Evolutionary conservation across 1,140 invertebrate genomes (phyloP), one percentile per base, ranked within the genome.

Genomic region (Homalodisca vitripennis): DNA sequence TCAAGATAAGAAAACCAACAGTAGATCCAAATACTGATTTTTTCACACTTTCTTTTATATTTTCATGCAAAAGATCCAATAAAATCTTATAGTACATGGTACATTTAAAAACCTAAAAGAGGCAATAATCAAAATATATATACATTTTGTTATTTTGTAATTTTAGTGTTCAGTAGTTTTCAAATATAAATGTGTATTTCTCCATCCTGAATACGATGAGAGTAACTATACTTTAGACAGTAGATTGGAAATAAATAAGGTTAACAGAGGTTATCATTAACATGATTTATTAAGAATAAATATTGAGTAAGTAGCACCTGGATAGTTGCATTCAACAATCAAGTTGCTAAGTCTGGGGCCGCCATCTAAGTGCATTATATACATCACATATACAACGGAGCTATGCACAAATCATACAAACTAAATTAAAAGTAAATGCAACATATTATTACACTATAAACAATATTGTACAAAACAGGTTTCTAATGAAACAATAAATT

Each of bases 261-360:
- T 17, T 41, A 10, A 41, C 34, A 41, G 17, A 41, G 34, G 22
- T 22, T 53, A 27, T 66, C 63, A 47, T 66, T 47, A 66, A 66
- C 63, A 66, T 66, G 63, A 46, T 66, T 66, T 66, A 66, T 66
- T 66, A 66, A 66, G 63, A 66, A 66, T 66, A 66, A 66, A 66
- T 66, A 66, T 46, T 66, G 63, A 66, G 32, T 46, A 66, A 26
- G 63, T 66, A 66, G 63, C 63, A 66, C 63, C 63, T 66, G 41
- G 32, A 66, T 46, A 46, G 63, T 46, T 66, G 63, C 34, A 20
- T n/a, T 46, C 41, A 66, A 66, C 63, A 66, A 66, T 66, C 41
- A 34, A 66, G 63, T 30, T 60, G 55, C 55, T 60, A 30, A 27
- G 48, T 51, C 48, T 13, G 29, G 63, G 63, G 63, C 63, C 63